Evolutionary conservation across 2,797 vertebrate genomes (phyloP).

Genomic region (Sebastes flavidus): DNA sequence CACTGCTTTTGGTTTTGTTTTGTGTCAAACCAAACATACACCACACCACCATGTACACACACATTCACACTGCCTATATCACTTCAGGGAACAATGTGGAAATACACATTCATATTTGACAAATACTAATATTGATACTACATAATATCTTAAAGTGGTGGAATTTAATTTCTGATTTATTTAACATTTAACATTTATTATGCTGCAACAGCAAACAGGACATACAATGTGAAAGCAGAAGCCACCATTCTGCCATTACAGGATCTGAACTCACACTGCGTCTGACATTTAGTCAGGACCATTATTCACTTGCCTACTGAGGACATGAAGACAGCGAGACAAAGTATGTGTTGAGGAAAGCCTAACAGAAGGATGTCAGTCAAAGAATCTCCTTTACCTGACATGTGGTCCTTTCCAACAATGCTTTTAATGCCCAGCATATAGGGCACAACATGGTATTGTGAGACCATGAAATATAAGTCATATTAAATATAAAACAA

Average conservation of each 20-base stretch:
- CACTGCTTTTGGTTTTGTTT: no score
- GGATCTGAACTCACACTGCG: background rate
- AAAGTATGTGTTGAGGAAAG: background rate
- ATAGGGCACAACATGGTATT: no score
- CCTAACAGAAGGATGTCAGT: background rate
- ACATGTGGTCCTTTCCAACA: background rate
- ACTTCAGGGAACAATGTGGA: background rate
- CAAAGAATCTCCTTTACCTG: background rate
- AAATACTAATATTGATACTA: no score
- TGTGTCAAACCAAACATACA: no score
- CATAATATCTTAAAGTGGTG: no score
- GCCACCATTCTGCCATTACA: no score
- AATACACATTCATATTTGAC: background rate
- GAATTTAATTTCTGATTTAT: no score
- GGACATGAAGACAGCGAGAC: background rate
- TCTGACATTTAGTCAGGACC: background rate
- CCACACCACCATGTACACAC: background rate
- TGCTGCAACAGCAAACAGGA: no score
- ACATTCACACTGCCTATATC: background rate
- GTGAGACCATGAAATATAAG: background rate
- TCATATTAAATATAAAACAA: no score
- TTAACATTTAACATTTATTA: no score
- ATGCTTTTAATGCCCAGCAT: no score
- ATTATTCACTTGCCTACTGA: background rate
- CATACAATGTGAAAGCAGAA: no score